A percentile compares a stretch with the other conserved stretches of the same genome.
Evolutionary conservation across 2,888 invertebrate species (phyloP).

Genomic region (Operophtera brumata): DNA sequence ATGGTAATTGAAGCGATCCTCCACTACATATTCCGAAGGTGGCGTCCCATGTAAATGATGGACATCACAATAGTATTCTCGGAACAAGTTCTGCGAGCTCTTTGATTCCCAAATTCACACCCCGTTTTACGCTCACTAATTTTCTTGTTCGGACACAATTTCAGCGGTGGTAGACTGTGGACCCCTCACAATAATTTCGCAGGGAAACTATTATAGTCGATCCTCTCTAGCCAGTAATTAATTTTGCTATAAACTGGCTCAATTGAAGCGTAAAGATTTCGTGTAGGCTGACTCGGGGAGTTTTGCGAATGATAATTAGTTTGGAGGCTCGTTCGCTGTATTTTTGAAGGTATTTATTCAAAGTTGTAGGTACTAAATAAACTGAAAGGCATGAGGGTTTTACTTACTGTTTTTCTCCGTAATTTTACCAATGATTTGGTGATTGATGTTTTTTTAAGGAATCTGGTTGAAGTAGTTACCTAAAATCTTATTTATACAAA

Average conservation of each 20-base stretch:
- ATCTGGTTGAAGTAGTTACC: neutral
- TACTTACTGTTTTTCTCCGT: constrained; percentile 21
- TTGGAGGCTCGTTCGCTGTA: constrained; percentile 49
- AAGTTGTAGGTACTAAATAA: constrained; percentile 44
- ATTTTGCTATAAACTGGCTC: constrained; percentile 77
- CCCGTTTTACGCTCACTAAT: constrained; percentile 80
- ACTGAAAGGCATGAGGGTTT: constrained; percentile 32
- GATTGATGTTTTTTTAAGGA: neutral
- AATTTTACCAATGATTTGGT: constrained; percentile 14
- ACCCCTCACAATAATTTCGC: constrained; percentile 76
- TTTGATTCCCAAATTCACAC: constrained; percentile 79
- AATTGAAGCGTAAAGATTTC: constrained; percentile 79
- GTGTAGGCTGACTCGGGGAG: constrained; percentile 67
- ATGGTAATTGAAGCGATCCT: constrained; percentile 50
- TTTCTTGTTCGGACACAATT: constrained; percentile 81
- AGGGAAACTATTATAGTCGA: constrained; percentile 79
- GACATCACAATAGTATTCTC: constrained; percentile 63
- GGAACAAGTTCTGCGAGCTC: constrained; percentile 68
- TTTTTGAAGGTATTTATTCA: constrained; percentile 57
- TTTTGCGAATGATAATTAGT: constrained; percentile 72
- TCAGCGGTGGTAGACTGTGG: constrained; percentile 58
- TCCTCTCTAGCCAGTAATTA: constrained; percentile 78
- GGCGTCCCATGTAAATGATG: constrained; percentile 75
- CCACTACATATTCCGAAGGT: constrained; percentile 54
- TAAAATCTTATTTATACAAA: neutral